phyloP scores from a whole-genome alignment of 2,888 invertebrate species.

The Platycnemis pennipes region DNA sequence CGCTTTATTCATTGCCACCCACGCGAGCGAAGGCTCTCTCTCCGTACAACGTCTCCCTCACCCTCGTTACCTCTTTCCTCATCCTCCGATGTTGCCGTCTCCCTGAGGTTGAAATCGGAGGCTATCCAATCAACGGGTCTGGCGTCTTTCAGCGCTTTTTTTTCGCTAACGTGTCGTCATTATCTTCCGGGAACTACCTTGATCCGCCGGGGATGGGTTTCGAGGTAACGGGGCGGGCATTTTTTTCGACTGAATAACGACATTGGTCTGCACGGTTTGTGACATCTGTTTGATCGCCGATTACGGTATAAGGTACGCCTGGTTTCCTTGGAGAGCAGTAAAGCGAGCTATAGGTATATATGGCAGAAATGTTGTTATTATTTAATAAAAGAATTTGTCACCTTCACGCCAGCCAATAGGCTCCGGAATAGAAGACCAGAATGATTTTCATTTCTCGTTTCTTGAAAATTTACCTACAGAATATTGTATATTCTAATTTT shows the following conservation, averaged over 20 bases:
- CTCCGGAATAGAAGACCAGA: not conserved
- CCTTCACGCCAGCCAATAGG: not conserved
- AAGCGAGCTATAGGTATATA: not conserved
- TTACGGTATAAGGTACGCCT: not conserved
- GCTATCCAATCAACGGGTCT: conserved; percentile 36
- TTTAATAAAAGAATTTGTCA: not conserved
- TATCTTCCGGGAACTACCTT: conserved; percentile 22
- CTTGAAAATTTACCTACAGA: too few relatives aligned
- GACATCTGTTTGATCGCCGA: not conserved
- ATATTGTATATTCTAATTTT: too few relatives aligned
- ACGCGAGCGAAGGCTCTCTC: not conserved
- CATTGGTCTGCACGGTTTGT: not conserved
- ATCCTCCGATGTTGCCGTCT: not conserved
- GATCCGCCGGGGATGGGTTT: not conserved
- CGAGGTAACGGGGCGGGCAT: conserved; percentile 1
- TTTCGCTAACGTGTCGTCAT: not conserved
- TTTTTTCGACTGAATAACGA: not conserved
- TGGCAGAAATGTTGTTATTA: not conserved
- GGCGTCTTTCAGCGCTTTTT: not conserved
- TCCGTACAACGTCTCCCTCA: not conserved
- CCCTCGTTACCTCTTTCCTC: not conserved
- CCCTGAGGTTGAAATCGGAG: conserved; percentile 34
- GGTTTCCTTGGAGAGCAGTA: not conserved
- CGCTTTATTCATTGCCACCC: conserved; percentile 46
- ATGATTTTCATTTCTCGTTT: too few relatives aligned